Conservation (phyloP, 2,888 invertebrate genomes). For the Lithophane semibrunnea region DNA sequence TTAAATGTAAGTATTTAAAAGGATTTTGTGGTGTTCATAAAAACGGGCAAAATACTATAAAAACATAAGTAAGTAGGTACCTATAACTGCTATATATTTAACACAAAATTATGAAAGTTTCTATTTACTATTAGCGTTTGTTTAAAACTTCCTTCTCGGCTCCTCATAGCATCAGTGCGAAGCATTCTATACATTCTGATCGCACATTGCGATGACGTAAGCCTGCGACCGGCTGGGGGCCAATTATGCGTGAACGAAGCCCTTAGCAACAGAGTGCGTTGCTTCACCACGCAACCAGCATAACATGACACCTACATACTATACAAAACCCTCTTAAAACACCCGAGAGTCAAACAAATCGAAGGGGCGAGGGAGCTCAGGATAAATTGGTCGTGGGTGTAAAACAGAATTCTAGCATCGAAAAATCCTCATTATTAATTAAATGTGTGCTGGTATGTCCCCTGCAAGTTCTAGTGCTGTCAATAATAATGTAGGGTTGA, state of each 20-base stretch:
- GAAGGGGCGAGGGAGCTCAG: conserved; percentile 46
- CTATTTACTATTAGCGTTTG: conserved; percentile 33
- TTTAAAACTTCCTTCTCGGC: conserved; percentile 58
- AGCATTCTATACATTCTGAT: conserved; percentile 78
- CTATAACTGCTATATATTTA: background rate
- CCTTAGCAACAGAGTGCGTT: conserved; percentile 86
- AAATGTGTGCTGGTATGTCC: conserved; percentile 63
- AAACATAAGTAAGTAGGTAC: background rate
- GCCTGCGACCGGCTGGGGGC: conserved; percentile 76
- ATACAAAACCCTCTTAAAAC: conserved; percentile 20
- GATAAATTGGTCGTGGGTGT: conserved; percentile 29
- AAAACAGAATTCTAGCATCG: conserved; percentile 56
- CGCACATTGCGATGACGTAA: conserved; percentile 82
- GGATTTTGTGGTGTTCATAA: too few relatives aligned
- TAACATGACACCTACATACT: conserved; percentile 47
- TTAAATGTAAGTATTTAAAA: too few relatives aligned
- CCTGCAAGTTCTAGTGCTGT: conserved; percentile 62
- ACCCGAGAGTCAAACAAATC: conserved; percentile 22
- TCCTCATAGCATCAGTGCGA: conserved; percentile 50
- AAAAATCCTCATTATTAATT: conserved; percentile 67
- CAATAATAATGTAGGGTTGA: conserved; percentile 61
- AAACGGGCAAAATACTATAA: background rate
- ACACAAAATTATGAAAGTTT: conserved; percentile 11
- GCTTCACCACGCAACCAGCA: conserved; percentile 62
- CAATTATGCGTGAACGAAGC: conserved; percentile 80